These are phyloP conservation scores for Leptopilina syphax DNA, from an alignment of 2,888 invertebrate species.

Conservation along the genomic window DNA sequence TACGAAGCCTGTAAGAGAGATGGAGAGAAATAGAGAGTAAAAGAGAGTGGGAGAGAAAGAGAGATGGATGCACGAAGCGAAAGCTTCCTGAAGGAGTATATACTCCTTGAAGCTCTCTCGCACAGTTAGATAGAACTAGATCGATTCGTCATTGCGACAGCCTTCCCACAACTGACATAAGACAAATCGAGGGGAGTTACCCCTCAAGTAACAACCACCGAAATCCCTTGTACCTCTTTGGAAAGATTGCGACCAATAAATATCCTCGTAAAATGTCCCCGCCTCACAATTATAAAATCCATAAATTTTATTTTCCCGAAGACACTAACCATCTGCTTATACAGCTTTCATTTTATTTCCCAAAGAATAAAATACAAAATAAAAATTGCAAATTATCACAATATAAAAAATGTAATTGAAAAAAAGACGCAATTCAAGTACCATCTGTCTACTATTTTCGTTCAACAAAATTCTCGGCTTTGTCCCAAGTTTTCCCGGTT, in stretches of 20 bases:
- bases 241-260: slow-evolving; percentile 11
- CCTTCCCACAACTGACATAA: slow-evolving; percentile 20
- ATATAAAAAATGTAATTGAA: not conserved
- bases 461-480: too few relatives aligned
- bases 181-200: slow-evolving; percentile 22
- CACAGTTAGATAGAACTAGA: slow-evolving; percentile 25
- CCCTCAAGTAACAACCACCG: not conserved
- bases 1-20: too few relatives aligned
- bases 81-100: too few relatives aligned
- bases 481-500: too few relatives aligned
- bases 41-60: too few relatives aligned
- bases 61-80: too few relatives aligned
- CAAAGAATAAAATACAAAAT: too few relatives aligned
- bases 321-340: not conserved
- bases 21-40: too few relatives aligned
- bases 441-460: not conserved
- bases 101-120: not conserved
- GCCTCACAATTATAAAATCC: slow-evolving; percentile 13
- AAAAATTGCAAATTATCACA: not conserved
- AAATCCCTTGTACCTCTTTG: slow-evolving; percentile 2
- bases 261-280: not conserved
- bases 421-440: not conserved
- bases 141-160: slow-evolving; percentile 35
- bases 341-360: not conserved
- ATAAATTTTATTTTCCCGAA: not conserved